These are phyloP conservation scores for Ornithorhynchus anatinus DNA, from an alignment of 2,113 vertebrate species.

Conservation along the genomic window DNA sequence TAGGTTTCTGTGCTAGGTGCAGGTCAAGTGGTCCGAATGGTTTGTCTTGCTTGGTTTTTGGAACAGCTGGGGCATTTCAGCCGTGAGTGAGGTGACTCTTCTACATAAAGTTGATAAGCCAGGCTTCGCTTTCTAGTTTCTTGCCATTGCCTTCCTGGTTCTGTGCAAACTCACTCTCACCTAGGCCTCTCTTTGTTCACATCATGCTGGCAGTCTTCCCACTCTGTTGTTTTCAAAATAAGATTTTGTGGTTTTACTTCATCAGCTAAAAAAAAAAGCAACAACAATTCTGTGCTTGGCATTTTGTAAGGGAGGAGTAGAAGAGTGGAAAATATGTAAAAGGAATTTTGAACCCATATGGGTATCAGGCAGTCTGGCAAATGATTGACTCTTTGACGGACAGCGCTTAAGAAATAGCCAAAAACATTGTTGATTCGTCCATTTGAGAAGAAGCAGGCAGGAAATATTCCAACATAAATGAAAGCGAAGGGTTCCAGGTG, in stretches of 20 bases:
- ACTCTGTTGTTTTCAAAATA: background rate
- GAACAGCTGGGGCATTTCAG: slow-evolving; percentile 30
- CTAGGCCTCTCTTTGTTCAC: background rate
- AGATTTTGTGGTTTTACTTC: background rate
- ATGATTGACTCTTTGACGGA: background rate
- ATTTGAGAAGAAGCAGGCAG: background rate
- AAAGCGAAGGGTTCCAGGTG: background rate
- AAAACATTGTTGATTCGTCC: background rate
- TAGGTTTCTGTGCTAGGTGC: background rate
- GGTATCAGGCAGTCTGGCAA: background rate
- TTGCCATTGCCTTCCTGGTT: background rate
- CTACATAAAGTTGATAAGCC: background rate
- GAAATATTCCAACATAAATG: background rate
- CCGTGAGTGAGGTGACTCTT: background rate
- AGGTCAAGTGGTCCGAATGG: background rate
- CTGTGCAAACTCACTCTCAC: slow-evolving; percentile 40
- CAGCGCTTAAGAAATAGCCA: background rate
- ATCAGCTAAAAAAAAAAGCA: background rate
- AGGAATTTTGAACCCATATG: background rate
- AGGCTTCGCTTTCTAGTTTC: background rate
- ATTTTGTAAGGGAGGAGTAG: background rate
- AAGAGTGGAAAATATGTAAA: background rate
- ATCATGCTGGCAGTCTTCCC: background rate
- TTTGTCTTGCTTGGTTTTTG: background rate
- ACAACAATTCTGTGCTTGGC: background rate